Percentiles rank a stretch among this genome's conserved stretches.
phyloP scores from a whole-genome alignment of 2,797 vertebrate genomes.

The Discoglossus pictus region DNA sequence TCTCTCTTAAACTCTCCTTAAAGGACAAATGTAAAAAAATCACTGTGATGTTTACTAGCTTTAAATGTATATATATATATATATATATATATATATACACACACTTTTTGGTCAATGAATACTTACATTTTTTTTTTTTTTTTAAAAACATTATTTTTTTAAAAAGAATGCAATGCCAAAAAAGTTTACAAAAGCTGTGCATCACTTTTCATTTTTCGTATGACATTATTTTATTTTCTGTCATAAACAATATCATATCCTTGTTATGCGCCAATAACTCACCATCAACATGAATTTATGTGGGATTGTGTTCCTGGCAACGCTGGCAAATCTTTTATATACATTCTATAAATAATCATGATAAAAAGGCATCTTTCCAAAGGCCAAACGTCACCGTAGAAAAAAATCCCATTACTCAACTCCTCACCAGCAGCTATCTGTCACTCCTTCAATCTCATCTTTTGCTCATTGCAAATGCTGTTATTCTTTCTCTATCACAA shows the following conservation, averaged over 20 bases:
- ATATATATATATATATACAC: no score
- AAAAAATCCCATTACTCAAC: slow-evolving; percentile 6
- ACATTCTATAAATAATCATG: slow-evolving; percentile 36
- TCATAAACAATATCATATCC: slow-evolving; percentile 30
- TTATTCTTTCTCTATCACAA: slow-evolving; percentile 3
- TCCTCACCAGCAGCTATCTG: not conserved
- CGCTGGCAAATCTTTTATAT: slow-evolving; percentile 9
- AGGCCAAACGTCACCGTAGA: slow-evolving; percentile 27
- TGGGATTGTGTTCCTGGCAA: slow-evolving; percentile 9
- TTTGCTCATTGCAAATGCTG: not conserved
- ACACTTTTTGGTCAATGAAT: no score
- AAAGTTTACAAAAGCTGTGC: slow-evolving; percentile 36
- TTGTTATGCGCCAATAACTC: slow-evolving; percentile 34
- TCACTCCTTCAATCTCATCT: slow-evolving; percentile 14
- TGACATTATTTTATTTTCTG: slow-evolving; percentile 20
- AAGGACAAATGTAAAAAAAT: no score
- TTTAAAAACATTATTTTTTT: not conserved
- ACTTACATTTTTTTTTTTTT: no score
- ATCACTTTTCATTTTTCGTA: slow-evolving; percentile 9
- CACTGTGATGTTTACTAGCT: no score
- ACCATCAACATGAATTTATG: slow-evolving; percentile 6
- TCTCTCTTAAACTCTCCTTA: no score
- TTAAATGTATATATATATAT: no score
- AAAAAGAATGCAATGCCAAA: slow-evolving; percentile 30
- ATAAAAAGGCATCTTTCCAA: slow-evolving; percentile 22